Conservation (phyloP, 2,113 vertebrate genomes). For the Marcusenius ussheri region DNA sequence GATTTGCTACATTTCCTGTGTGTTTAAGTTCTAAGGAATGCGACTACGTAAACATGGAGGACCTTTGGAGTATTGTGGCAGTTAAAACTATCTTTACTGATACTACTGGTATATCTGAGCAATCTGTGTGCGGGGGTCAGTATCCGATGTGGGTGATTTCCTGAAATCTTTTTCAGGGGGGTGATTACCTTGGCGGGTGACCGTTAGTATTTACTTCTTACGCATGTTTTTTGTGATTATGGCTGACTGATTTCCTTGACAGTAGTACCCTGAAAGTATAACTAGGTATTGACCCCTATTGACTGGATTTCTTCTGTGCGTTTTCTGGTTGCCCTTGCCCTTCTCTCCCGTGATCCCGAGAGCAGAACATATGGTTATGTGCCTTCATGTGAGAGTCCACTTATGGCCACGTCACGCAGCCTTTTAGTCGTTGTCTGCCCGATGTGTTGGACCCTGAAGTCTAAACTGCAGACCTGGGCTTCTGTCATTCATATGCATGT, state of each 20-base stretch:
- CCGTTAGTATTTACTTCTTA: not conserved
- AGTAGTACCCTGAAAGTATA: not conserved
- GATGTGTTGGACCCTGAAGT: not conserved
- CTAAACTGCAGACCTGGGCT: not conserved
- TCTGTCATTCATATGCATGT: not conserved
- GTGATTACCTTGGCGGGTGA: not conserved
- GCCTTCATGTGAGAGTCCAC: not conserved
- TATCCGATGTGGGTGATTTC: not conserved
- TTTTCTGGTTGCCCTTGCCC: not conserved
- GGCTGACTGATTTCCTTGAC: not conserved
- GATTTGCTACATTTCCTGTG: not conserved
- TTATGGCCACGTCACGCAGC: not conserved
- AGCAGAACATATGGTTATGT: not conserved
- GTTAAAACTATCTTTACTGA: not conserved
- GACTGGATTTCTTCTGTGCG: not conserved
- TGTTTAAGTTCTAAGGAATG: not conserved
- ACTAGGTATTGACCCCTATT: not conserved
- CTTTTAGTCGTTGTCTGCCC: not conserved
- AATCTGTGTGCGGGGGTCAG: not conserved
- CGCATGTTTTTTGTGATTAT: not conserved
- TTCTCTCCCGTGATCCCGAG: not conserved
- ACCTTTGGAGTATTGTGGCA: not conserved
- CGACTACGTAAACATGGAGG: not conserved
- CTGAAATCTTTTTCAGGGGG: not conserved
- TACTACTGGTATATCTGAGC: not conserved